phyloP scores from a whole-genome alignment of 2,888 invertebrate genomes.

The Cartodere bifasciata region DNA sequence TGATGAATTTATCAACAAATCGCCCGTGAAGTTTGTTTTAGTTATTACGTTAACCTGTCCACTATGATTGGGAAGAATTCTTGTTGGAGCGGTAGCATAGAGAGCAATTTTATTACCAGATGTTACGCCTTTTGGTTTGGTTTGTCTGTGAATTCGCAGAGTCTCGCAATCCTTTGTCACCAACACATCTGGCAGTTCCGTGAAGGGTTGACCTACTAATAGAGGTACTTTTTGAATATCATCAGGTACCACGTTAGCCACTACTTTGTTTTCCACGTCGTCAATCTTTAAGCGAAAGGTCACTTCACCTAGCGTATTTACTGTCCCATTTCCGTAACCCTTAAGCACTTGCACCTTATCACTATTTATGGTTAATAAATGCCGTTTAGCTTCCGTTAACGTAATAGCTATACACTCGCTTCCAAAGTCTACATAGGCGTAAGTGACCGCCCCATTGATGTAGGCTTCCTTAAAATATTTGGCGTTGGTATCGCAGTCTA shows the following conservation, averaged over 20 bases:
- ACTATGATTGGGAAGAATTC: conserved; percentile 10
- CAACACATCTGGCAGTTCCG: conserved; percentile 13
- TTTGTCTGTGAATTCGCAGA: background rate
- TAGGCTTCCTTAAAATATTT: conserved; percentile 10
- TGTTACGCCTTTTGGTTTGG: background rate
- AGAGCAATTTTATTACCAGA: background rate
- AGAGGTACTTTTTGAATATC: conserved; percentile 13
- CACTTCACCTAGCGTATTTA: conserved; percentile 11
- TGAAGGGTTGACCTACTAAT: conserved; percentile 15
- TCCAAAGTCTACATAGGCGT: conserved; percentile 14
- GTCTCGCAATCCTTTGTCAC: conserved; percentile 12
- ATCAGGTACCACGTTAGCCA: conserved; percentile 15
- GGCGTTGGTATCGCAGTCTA: background rate
- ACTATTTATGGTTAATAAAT: background rate
- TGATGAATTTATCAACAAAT: conserved; percentile 12
- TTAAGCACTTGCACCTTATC: background rate
- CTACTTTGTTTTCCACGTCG: conserved; percentile 10
- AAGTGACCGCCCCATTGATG: conserved; percentile 11
- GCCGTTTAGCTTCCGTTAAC: conserved; percentile 7
- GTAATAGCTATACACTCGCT: conserved; percentile 13
- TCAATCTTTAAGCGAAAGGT: conserved; percentile 12
- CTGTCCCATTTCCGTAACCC: conserved; percentile 14
- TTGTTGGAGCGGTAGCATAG: conserved; percentile 1
- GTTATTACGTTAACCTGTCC: conserved; percentile 11
- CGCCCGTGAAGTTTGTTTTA: conserved; percentile 10